Percentiles rank a stretch among this genome's conserved stretches.
Evolutionary conservation across 2,888 invertebrate species (phyloP).

Genomic region (Xestia sexstrigata): DNA sequence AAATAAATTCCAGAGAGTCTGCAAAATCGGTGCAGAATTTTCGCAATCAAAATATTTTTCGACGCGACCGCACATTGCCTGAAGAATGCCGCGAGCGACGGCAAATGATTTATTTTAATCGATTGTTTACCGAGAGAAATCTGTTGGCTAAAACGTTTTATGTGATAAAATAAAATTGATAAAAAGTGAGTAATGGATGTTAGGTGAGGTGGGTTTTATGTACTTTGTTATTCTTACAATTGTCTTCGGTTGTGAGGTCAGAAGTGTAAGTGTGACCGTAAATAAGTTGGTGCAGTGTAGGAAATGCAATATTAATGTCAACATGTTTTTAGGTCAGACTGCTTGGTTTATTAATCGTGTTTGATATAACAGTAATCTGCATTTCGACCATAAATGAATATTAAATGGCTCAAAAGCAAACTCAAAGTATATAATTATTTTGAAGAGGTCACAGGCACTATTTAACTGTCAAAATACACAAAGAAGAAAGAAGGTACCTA

Average conservation of each 20-base stretch:
- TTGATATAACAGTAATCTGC: background rate
- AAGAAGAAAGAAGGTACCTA: background rate
- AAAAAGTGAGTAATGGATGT: conserved; percentile 59
- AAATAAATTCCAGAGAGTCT: conserved; percentile 60
- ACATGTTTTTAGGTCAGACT: background rate
- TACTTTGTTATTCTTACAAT: conserved; percentile 47
- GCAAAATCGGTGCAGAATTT: conserved; percentile 66
- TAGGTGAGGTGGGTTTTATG: conserved; percentile 39
- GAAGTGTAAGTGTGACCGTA: conserved; percentile 27
- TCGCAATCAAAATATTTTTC: conserved; percentile 72
- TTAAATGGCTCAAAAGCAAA: background rate
- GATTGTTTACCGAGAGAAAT: conserved; percentile 65
- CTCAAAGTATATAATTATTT: background rate
- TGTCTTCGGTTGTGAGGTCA: conserved; percentile 32
- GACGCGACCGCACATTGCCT: conserved; percentile 55
- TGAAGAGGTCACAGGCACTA: background rate
- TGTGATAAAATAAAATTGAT: conserved; percentile 71
- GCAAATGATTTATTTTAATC: conserved; percentile 66
- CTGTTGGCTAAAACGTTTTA: conserved; percentile 72
- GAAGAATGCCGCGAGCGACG: conserved; percentile 60
- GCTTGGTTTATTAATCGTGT: background rate
- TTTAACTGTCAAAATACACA: background rate
- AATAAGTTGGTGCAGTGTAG: conserved; percentile 21
- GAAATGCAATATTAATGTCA: background rate
- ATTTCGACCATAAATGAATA: background rate